A percentile compares a stretch with the other conserved stretches of the same genome.
These are phyloP conservation scores for Venusia cambrica DNA, from an alignment of 2,888 invertebrate species.

Conservation along the genomic window DNA sequence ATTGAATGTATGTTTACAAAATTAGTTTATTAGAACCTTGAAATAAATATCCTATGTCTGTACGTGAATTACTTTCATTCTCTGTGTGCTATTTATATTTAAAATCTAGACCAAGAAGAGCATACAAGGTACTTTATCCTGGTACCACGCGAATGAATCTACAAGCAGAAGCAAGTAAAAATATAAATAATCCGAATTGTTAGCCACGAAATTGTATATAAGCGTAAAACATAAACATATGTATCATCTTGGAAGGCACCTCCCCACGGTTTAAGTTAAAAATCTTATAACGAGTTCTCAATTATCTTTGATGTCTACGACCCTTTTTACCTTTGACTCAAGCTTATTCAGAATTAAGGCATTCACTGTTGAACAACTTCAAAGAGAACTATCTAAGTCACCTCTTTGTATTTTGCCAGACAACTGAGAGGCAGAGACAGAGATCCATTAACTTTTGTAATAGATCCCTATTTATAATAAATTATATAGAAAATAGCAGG, in stretches of 20 bases:
- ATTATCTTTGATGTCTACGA: constrained; percentile 66
- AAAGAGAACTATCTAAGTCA: constrained; percentile 62
- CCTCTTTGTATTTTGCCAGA: constrained; percentile 37
- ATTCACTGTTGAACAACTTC: constrained; percentile 52
- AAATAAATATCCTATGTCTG: too few species aligned
- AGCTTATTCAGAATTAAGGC: constrained; percentile 51
- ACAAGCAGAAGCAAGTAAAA: too few species aligned
- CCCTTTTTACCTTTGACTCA: constrained; percentile 68
- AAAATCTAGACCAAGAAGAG: too few species aligned
- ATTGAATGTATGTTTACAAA: too few species aligned
- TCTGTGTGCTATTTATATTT: too few species aligned
- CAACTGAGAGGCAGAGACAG: background rate
- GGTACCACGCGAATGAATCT: too few species aligned
- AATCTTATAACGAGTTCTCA: constrained; percentile 60
- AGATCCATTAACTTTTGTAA: background rate
- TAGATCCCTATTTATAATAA: too few species aligned
- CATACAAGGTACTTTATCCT: too few species aligned
- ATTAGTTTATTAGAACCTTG: too few species aligned
- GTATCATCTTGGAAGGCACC: constrained; percentile 20
- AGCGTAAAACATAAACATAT: constrained; percentile 24
- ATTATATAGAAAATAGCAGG: too few species aligned
- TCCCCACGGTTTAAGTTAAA: constrained; percentile 26
- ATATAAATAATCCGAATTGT: too few species aligned
- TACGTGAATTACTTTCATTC: too few species aligned
- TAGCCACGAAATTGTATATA: constrained; percentile 15